Evolutionary conservation across 2,888 invertebrate genomes (phyloP), one percentile per base, ranked within the genome.

Genomic region (Leptogaster cylindrica): DNA sequence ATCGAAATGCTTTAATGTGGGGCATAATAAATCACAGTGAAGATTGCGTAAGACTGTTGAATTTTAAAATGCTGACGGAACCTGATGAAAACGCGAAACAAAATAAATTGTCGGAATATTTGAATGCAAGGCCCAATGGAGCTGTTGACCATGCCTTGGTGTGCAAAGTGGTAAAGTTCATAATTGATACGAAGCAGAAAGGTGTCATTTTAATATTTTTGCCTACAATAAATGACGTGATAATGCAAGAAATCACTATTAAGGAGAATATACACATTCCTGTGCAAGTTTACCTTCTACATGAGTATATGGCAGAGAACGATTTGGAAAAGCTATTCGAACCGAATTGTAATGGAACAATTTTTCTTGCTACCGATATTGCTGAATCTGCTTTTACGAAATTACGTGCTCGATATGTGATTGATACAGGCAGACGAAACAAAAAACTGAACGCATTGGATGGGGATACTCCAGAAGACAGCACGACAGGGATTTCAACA

Each of bases 361-460:
- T 97, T 67, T 91, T 95, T 61, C 83, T 97, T 52, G 88, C 95
- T 0, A 97, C 97, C 0, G 95, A 95, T 76, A 92, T 97, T 64
- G 95, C 95, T 0, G 96, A 97, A 81, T 94, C 94, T 0, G 91
- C 93, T 70, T 87, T 96, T 20, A 95, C 95, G 0, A 91, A 97
- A 65, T 90, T 93, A 76, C 94, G 96, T 81, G 91, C 96, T 0
- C 89, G 90, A 0, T 96, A 89, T 78, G 95, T 97, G 0, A 88
- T 97, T 48, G 95, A 97, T 77, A 87, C 88, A 1, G 95, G 95
- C 12, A 41, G n/a, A 18, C 7, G 0, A 25, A 5, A 20, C 12
- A 8, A 36, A 12, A 12, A 2, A 10, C 10, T 7, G n/a, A 20
- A 16, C 1, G n/a, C 41, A 3, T 5, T 18, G 10, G 20, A 3